Percentiles rank a stretch among this genome's conserved stretches.
Conservation (phyloP, 2,797 vertebrate genomes). For the Ptychobarbus kaznakovi region DNA sequence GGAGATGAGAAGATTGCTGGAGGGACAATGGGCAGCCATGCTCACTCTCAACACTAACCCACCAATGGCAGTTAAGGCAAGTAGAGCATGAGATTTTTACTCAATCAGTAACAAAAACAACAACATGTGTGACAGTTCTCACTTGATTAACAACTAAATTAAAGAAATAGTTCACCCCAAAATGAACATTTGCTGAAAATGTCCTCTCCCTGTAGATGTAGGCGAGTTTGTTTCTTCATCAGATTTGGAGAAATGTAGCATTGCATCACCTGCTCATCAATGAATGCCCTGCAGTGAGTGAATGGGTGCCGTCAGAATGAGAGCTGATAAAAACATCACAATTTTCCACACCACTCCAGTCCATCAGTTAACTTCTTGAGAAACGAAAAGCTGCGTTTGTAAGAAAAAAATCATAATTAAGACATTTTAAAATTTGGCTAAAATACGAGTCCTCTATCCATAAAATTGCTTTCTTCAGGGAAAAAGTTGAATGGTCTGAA, state of each 20-base stretch:
- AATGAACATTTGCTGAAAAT: background rate
- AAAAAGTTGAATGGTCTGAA: background rate
- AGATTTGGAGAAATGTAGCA: background rate
- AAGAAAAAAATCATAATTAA: background rate
- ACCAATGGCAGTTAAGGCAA: slow-evolving; percentile 60
- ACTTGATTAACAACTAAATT: background rate
- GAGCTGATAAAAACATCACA: background rate
- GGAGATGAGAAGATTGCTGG: slow-evolving; percentile 58
- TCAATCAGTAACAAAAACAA: slow-evolving; percentile 52
- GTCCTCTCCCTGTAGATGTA: background rate
- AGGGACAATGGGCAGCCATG: slow-evolving; percentile 63
- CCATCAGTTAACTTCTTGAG: background rate
- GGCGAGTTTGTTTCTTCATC: background rate
- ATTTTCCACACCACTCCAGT: background rate
- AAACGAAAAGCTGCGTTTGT: background rate
- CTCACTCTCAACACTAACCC: slow-evolving; percentile 65
- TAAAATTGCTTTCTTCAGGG: background rate
- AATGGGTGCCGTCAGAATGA: background rate
- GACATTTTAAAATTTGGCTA: background rate
- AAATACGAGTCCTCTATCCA: background rate
- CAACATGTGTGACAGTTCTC: slow-evolving; percentile 23
- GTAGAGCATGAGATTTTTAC: slow-evolving; percentile 63
- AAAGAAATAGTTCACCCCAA: background rate
- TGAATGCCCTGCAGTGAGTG: background rate
- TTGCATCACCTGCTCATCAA: background rate